Evolutionary conservation across 2,113 vertebrate species (phyloP), one percentile per base, ranked within the genome.

Genomic region (Brachyistius frenatus): DNA sequence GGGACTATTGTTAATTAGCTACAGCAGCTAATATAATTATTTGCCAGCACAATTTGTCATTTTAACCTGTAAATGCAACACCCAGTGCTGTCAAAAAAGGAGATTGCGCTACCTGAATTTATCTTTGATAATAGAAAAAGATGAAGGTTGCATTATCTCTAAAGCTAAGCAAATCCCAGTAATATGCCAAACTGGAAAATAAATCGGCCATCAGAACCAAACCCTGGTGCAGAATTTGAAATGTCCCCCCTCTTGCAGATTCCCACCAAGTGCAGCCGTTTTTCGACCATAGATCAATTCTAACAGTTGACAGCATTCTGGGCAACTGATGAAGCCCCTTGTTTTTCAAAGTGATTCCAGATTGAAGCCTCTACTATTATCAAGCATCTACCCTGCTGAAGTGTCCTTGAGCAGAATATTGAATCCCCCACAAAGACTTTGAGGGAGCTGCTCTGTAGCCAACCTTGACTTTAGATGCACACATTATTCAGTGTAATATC

Each of bases 341-440:
- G 32, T 49, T 60, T 76, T 83, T n/a, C 66, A 37, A 77, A 37
- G 13, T 68, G 66, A 44, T 65, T 56, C 10, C 47, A 73, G 35
- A 76, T 49, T 39, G 54, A 76, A 65, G 39, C 7, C 11, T 58
- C 41, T 66, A 23, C 62, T 52, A 37, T 78, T 44, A 70, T 66
- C 61, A 68, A 64, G 4, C 32, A 58, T 44, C 31, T 23, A 32
- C 16, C 16, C 58, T 30, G 32, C 50, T 70, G 11, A 73, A 56
- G 35, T 71, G 39, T 75, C 68, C 78, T 61, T 60, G 35, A 68
- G 68, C 47, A 52, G 52, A 64, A 74, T 68, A 74, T 37, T 75
- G 35, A 66, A 71, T 74, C 47, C 23, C 14, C 16, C 16, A 62
- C 72, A 57, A 54, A 39, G n/a, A 54, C 32, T 57, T 13, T 31